Evolutionary conservation across 2,888 invertebrate species (phyloP), one percentile per base, ranked within the genome.

Genomic region (Drosophila nr. perissopoda): DNA sequence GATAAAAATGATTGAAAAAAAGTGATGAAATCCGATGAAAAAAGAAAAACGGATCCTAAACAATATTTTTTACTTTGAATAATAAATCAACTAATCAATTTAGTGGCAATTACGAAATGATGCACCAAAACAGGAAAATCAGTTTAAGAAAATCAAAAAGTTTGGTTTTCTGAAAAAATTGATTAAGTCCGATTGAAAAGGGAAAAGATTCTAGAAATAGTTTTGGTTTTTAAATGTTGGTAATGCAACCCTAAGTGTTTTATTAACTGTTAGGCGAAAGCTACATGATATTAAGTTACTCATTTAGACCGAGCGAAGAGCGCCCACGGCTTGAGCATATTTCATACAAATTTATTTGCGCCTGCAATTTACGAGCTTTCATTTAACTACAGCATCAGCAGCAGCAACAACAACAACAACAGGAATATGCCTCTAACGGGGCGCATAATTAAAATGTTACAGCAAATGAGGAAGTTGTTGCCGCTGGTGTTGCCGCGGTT

Each of bases 341-440:
- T 83, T 77, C 73, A 77, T 83, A 89, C 87, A 87, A 89, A 87
- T 88, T 87, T 90, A 88, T 88, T 87, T 90, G 89, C 84, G 83
- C 77, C 84, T 73, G 77, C 82, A 86, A 88, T 83, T 87, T 83
- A 76, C 81, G 71, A 77, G 82, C 67, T 69, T 83, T 76, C 71
- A 60, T 65, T 84, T 57, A 69, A 59, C 71, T 58, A 52, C 68
- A 48, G 42, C 65, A 73, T 31, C 56, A 71, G 31, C 66, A 77
- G 68, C 49, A 51, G 56, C 33, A 33, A 10, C 33, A 31, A 3
- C 31, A 33, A 31, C 66, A 77, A 66, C 66, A 77, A 68, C 49
- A 51, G 64, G 68, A 74, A 74, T 73, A 82, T 74, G 54, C 53
- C 72, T 76, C 81, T 89, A 89, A 89, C 88, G 86, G 82, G 57